phyloP scores from a whole-genome alignment of 2,113 vertebrate genomes.

The Nesoenas mayeri region DNA sequence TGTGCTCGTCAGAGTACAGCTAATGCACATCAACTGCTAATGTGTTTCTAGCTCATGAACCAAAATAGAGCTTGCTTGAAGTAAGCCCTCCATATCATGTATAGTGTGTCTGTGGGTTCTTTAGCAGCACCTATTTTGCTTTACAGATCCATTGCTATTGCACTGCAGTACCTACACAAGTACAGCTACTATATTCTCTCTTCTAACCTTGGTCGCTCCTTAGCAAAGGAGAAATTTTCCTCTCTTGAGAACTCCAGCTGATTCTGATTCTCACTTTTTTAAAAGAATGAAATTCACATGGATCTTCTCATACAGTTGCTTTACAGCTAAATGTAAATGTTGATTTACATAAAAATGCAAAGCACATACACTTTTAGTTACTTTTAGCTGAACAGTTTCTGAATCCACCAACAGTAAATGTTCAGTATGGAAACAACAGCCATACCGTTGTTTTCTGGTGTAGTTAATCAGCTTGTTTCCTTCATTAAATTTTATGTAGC shows the following conservation, averaged over 20 bases:
- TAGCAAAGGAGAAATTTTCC: not conserved
- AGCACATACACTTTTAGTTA: not conserved
- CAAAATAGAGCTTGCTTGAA: not conserved
- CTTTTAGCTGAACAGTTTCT: not conserved
- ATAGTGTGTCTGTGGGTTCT: not conserved
- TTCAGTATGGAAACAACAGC: not conserved
- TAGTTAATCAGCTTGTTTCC: not conserved
- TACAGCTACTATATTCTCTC: not conserved
- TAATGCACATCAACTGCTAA: not conserved
- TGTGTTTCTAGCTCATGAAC: not conserved
- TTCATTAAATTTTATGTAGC: not conserved
- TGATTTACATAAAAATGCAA: not conserved
- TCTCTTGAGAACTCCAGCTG: not conserved
- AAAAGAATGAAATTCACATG: not conserved
- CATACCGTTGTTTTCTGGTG: not conserved
- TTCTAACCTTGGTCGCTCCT: not conserved
- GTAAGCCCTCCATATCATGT: not conserved
- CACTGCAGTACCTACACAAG: not conserved
- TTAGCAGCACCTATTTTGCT: not conserved
- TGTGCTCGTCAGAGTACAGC: not conserved
- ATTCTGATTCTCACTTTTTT: not conserved
- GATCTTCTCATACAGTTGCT: not conserved
- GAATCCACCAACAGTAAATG: not conserved
- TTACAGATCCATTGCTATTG: not conserved
- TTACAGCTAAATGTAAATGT: not conserved